phyloP scores from a whole-genome alignment of 2,888 invertebrate genomes.

The Alviniconcha strummeri region DNA sequence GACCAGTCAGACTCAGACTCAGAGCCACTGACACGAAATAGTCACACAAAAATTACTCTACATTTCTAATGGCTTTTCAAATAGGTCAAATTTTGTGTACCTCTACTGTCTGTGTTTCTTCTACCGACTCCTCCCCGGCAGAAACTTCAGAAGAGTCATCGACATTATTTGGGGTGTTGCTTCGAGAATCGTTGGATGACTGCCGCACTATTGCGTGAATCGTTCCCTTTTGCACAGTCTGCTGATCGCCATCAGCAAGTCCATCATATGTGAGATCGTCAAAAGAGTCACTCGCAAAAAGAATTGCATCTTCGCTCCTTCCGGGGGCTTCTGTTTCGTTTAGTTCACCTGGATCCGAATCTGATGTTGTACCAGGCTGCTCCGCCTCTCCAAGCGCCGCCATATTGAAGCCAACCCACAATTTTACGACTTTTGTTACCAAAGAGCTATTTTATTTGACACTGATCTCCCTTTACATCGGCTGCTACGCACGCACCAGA shows the following conservation, averaged over 20 bases:
- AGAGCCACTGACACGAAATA: no score
- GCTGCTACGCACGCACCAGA: not conserved
- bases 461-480: constrained; percentile 9
- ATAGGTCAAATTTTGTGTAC: constrained; percentile 1
- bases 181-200: constrained; percentile 42
- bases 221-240: constrained; percentile 38
- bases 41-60: no score
- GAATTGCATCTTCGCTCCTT: constrained; percentile 80
- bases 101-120: constrained; percentile 37
- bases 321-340: constrained; percentile 75
- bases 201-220: constrained; percentile 56
- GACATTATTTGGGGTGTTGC: constrained; percentile 44
- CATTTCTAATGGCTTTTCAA: no score
- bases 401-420: constrained; percentile 19
- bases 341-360: constrained; percentile 57
- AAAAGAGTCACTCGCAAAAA: constrained; percentile 77
- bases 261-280: constrained; percentile 62
- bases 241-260: constrained; percentile 20
- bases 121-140: constrained; percentile 44
- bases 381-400: constrained; percentile 31
- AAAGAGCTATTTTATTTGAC: not conserved
- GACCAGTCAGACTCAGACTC: no score
- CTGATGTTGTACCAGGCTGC: constrained; percentile 36
- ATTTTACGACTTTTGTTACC: not conserved
- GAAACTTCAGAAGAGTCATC: constrained; percentile 52